phyloP scores from a whole-genome alignment of 2,797 vertebrate genomes.

The Cryptoblepharus egeriae region DNA sequence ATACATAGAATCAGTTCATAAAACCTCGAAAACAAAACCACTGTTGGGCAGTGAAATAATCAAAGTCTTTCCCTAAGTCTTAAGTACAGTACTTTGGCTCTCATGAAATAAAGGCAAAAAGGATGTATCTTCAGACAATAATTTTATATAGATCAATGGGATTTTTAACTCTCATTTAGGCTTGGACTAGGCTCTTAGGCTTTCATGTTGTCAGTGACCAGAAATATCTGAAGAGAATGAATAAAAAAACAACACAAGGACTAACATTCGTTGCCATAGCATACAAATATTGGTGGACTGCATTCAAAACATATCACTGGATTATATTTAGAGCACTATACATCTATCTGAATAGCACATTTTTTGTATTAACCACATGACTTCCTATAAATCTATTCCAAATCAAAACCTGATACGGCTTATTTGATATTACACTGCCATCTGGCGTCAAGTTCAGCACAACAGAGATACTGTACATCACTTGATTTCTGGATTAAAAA shows the following conservation, averaged over 20 bases:
- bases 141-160: no score
- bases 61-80: no score
- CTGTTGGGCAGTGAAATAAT: no score
- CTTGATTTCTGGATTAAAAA: background rate
- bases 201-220: background rate
- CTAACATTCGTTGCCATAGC: background rate
- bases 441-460: slow-evolving; percentile 26
- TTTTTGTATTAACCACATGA: background rate
- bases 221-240: background rate
- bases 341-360: background rate
- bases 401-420: background rate
- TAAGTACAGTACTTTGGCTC: background rate
- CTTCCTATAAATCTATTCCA: background rate
- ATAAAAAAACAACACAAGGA: background rate
- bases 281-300: background rate
- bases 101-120: background rate
- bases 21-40: no score
- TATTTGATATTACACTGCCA: slow-evolving; percentile 45
- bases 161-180: no score
- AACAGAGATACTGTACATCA: background rate
- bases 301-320: background rate
- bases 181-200: background rate
- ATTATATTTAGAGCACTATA: background rate
- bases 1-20: no score
- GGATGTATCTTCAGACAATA: background rate